Evolutionary conservation across 2,888 invertebrate species (phyloP).

Genomic region (Arge pagana): DNA sequence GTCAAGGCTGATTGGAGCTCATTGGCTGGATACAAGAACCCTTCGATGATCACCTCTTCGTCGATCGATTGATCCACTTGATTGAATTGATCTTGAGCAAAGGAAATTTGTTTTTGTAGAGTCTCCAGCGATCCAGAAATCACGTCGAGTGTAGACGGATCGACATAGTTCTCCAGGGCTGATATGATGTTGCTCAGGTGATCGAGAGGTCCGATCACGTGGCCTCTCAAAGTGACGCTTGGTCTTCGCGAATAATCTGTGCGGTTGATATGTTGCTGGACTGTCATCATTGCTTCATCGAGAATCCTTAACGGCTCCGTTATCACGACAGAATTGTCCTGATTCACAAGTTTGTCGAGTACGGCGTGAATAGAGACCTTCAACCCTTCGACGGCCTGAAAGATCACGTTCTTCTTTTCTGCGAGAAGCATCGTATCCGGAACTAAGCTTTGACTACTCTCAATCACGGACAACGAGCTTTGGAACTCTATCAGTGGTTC

Average conservation of each 20-base stretch:
- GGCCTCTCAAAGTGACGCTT: slow-evolving; percentile 35
- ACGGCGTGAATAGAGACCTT: slow-evolving; percentile 32
- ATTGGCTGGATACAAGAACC: slow-evolving; percentile 50
- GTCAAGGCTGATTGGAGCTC: slow-evolving; percentile 43
- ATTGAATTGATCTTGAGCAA: slow-evolving; percentile 43
- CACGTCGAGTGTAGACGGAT: slow-evolving; percentile 34
- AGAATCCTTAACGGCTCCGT: slow-evolving; percentile 33
- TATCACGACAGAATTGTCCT: slow-evolving; percentile 20
- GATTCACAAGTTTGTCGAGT: slow-evolving; percentile 27
- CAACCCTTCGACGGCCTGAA: slow-evolving; percentile 40
- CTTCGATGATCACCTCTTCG: slow-evolving; percentile 52
- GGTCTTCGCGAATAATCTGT: slow-evolving; percentile 38
- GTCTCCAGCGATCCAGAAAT: slow-evolving; percentile 47
- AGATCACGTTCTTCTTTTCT: slow-evolving; percentile 44
- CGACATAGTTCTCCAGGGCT: slow-evolving; percentile 39
- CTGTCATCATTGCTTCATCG: slow-evolving; percentile 36
- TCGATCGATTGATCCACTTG: slow-evolving; percentile 43
- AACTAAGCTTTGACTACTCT: slow-evolving; percentile 41
- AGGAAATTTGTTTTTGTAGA: slow-evolving; percentile 46
- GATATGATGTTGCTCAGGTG: slow-evolving; percentile 38
- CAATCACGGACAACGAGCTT: slow-evolving; percentile 43
- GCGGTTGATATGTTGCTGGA: slow-evolving; percentile 40
- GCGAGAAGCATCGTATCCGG: slow-evolving; percentile 39
- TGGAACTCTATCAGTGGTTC: slow-evolving; percentile 46
- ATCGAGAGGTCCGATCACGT: slow-evolving; percentile 39